A percentile compares a stretch with the other conserved stretches of the same genome.
phyloP scores from a whole-genome alignment of 2,113 vertebrate species.

The Paracanthobrama guichenoti region DNA sequence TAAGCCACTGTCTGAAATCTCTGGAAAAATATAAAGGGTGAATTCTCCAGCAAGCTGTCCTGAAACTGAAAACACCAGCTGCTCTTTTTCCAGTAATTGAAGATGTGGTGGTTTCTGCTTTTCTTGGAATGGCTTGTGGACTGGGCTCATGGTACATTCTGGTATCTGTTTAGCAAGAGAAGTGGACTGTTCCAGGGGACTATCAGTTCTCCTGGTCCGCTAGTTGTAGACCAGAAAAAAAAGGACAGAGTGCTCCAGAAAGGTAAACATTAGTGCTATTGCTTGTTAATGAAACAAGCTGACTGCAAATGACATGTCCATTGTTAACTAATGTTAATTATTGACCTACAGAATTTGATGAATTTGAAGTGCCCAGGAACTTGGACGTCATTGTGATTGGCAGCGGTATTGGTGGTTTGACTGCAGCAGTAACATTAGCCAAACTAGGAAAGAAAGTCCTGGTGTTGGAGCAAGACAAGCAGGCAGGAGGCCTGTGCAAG shows the following conservation, averaged over 20 bases:
- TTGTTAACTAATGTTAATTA: background rate
- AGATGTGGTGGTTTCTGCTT: background rate
- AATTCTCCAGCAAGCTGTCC: background rate
- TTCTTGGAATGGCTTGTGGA: constrained; percentile 27
- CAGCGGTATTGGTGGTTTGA: constrained; percentile 3
- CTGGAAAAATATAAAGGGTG: background rate
- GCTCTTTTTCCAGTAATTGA: background rate
- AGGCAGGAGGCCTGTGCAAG: constrained; percentile 30
- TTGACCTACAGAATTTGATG: background rate
- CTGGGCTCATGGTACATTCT: background rate
- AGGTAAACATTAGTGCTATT: background rate
- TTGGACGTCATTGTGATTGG: constrained; percentile 25
- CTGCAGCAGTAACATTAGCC: background rate
- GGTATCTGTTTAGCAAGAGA: constrained; percentile 11
- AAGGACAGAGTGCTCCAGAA: background rate
- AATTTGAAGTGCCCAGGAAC: background rate
- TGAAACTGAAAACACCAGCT: background rate
- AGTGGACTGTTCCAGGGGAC: background rate
- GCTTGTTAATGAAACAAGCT: background rate
- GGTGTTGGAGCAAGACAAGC: constrained; percentile 12
- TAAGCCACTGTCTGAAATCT: background rate
- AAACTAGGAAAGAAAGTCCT: constrained; percentile 34
- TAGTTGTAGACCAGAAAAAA: background rate
- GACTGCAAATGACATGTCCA: background rate
- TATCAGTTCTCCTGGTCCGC: background rate